Evolutionary conservation across 2,113 vertebrate species (phyloP), one percentile per base, ranked within the genome.

Genomic region (Heterochromis multidens): DNA sequence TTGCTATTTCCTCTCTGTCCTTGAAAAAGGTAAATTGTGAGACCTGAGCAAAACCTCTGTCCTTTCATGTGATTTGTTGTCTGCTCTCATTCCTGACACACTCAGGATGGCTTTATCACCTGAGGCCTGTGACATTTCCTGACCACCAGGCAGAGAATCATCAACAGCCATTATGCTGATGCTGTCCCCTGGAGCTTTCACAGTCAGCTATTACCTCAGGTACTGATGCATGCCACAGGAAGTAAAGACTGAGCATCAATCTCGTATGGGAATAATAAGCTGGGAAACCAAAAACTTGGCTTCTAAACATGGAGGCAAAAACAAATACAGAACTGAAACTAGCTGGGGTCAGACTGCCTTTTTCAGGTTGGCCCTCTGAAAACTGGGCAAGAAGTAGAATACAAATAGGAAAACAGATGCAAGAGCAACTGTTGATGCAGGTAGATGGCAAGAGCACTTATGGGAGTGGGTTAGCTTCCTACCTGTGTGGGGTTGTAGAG

Each of bases 401-500:
- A n/a, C 61, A 37, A 12, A 58, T 14, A 60, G 12, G 29, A 59
- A 52, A 76, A 62, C 7, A 87, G 60, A 54, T 25, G 33, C 35
- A 52, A 62, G 57, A n/a, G n/a, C n/a, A n/a, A n/a, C n/a, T 23
- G 16, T 59, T 27, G 56, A 82, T n/a, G n/a, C 9, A 82, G 61
- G 60, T 29, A 13, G 25, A 79, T 5, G 65, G 52, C 62, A 13
- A 82, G 19, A 37, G 43, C 0, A 77, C 70, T 56, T 54, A 40
- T 37, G 19, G 8, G 4, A 14, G 6, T 4, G 9, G 8, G 13
- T 14, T 2, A 31, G 40, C 57, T 2, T 87, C 81, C 49, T 95
- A 99, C 98, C 98, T 99, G 97, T 33, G 95, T 97, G n/a, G 98
- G 98, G 94, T 96, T 98, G 96, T 99, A 99, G 77, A 99, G 97